Evolutionary conservation across 2,797 vertebrate genomes (phyloP).

Genomic region (Geotrypetes seraphini): DNA sequence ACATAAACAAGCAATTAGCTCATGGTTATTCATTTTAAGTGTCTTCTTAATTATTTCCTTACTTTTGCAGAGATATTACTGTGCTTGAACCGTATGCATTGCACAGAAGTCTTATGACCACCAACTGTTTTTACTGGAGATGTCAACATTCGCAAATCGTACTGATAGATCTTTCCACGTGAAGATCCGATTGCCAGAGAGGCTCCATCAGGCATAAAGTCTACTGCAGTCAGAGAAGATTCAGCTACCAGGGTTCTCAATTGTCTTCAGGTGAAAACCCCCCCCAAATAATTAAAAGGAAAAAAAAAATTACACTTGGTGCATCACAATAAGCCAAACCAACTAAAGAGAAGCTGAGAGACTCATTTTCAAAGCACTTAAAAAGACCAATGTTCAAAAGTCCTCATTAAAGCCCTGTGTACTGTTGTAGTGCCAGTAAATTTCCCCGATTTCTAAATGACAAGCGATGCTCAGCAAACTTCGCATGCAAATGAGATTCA

Average conservation of each 20-base stretch:
- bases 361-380: too few relatives aligned
- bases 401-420: too few relatives aligned
- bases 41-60: too few relatives aligned
- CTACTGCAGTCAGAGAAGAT: slow-evolving; percentile 80
- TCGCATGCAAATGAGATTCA: too few relatives aligned
- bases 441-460: too few relatives aligned
- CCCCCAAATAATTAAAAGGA: too few relatives aligned
- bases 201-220: slow-evolving; percentile 86
- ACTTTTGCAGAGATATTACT: slow-evolving; percentile 49
- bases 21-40: too few relatives aligned
- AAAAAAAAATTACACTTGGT: background rate
- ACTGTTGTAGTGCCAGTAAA: too few relatives aligned
- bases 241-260: slow-evolving; percentile 77
- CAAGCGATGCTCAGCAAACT: too few relatives aligned
- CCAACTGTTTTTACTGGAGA: slow-evolving; percentile 66
- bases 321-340: background rate
- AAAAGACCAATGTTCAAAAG: too few relatives aligned
- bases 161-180: slow-evolving; percentile 85
- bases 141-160: slow-evolving; percentile 86
- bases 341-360: background rate
- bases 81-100: slow-evolving; percentile 80
- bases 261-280: slow-evolving; percentile 57
- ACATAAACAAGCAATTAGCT: too few relatives aligned
- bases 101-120: slow-evolving; percentile 89
- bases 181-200: slow-evolving; percentile 84